phyloP scores from a whole-genome alignment of 2,888 invertebrate genomes.

The Helleia helle region DNA sequence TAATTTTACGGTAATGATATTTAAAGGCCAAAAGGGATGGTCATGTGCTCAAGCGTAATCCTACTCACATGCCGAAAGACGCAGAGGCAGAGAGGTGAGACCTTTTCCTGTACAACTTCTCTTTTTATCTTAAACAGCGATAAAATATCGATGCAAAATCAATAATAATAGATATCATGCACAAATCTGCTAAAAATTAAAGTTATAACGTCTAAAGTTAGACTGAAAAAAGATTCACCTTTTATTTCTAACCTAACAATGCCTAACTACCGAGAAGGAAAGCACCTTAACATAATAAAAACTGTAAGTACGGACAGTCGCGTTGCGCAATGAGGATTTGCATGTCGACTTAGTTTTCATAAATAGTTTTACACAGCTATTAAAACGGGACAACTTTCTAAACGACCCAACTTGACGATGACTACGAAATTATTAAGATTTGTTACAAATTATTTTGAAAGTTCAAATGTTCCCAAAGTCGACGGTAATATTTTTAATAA shows the following conservation, averaged over 20 bases:
- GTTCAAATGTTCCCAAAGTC: slow-evolving; percentile 30
- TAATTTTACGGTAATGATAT: too few species aligned
- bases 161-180: too few species aligned
- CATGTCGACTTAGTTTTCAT: slow-evolving; percentile 63
- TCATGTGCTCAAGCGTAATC: too few species aligned
- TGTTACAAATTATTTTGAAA: slow-evolving; percentile 38
- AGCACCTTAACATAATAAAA: slow-evolving; percentile 14
- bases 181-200: too few species aligned
- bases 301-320: slow-evolving; percentile 20
- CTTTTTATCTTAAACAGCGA: too few species aligned
- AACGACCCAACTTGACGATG: slow-evolving; percentile 48
- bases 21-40: too few species aligned
- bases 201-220: too few species aligned
- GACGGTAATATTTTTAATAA: slow-evolving; percentile 22
- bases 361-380: slow-evolving; percentile 51
- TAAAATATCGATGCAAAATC: too few species aligned
- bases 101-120: too few species aligned
- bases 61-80: too few species aligned
- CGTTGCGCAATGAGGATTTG: slow-evolving; percentile 43
- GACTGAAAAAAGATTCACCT: too few species aligned
- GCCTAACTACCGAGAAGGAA: slow-evolving; percentile 10
- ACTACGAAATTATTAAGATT: slow-evolving; percentile 49
- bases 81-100: too few species aligned
- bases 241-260: background rate
- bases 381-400: slow-evolving; percentile 45